Conservation (phyloP, 2,797 vertebrate species). For the Dryobates pubescens region DNA sequence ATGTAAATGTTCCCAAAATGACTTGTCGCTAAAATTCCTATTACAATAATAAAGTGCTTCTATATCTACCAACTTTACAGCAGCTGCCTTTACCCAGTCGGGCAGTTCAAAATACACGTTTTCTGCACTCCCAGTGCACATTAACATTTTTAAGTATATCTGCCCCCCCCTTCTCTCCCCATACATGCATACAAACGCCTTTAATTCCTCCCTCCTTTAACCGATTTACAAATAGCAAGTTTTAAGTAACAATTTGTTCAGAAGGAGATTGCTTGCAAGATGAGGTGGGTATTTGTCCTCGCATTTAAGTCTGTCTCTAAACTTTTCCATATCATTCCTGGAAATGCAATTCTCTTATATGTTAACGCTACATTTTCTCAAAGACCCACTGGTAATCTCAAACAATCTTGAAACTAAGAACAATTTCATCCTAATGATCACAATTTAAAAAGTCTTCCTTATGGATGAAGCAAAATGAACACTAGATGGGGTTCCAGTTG, state of each 20-base stretch:
- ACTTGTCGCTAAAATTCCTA: slow-evolving; percentile 29
- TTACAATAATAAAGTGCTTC: slow-evolving; percentile 16
- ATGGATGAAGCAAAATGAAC: slow-evolving; percentile 85
- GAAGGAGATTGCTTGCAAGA: background rate
- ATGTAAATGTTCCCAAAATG: slow-evolving; percentile 49
- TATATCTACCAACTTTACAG: slow-evolving; percentile 24
- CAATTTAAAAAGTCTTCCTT: slow-evolving; percentile 67
- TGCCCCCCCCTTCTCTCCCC: background rate
- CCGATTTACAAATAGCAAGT: slow-evolving; percentile 3
- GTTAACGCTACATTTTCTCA: background rate
- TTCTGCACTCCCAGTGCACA: background rate
- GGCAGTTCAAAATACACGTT: background rate
- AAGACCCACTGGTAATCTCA: background rate
- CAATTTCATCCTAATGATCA: slow-evolving; percentile 65
- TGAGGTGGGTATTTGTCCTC: background rate
- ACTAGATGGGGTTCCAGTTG: slow-evolving; percentile 96
- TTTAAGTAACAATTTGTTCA: slow-evolving; percentile 33
- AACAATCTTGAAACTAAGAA: background rate
- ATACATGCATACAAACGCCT: background rate
- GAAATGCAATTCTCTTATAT: background rate
- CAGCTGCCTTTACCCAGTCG: background rate
- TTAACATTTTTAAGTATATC: background rate
- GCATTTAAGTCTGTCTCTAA: background rate
- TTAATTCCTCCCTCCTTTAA: slow-evolving; percentile 22
- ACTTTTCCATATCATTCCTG: background rate